Conservation (phyloP, 2,113 vertebrate genomes). For the cat (Felis catus) region DNA sequence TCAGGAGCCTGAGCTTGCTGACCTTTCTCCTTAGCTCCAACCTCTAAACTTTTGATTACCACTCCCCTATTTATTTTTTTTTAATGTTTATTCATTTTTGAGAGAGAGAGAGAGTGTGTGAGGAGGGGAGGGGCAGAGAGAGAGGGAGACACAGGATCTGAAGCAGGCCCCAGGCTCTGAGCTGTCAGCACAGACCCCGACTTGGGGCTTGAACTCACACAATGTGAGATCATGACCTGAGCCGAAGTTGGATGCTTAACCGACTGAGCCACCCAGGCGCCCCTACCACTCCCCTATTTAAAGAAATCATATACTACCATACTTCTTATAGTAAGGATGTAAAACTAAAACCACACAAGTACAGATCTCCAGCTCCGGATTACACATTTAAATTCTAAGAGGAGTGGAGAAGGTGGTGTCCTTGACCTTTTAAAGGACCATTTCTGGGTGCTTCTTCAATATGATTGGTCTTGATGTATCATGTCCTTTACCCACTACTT, state of each 20-base stretch:
- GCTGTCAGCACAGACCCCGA: too few relatives aligned
- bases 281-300: not conserved
- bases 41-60: not conserved
- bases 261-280: too few relatives aligned
- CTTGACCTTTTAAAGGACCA: not conserved
- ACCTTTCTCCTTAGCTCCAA: not conserved
- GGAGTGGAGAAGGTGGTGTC: not conserved
- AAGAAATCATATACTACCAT: not conserved
- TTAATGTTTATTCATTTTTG: too few relatives aligned
- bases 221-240: too few relatives aligned
- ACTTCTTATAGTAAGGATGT: not conserved
- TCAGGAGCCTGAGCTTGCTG: not conserved
- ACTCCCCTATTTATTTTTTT: not conserved
- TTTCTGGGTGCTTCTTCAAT: not conserved
- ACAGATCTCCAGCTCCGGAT: not conserved
- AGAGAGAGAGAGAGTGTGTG: too few relatives aligned
- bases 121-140: too few relatives aligned
- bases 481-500: not conserved
- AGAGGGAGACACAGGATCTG: too few relatives aligned
- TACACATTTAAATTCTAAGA: not conserved
- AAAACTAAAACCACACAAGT: not conserved
- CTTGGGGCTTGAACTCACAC: too few relatives aligned
- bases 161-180: too few relatives aligned
- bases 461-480: not conserved
- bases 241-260: too few relatives aligned